Evolutionary conservation across 2,113 vertebrate genomes (phyloP).

Genomic region (Scophthalmus maximus): DNA sequence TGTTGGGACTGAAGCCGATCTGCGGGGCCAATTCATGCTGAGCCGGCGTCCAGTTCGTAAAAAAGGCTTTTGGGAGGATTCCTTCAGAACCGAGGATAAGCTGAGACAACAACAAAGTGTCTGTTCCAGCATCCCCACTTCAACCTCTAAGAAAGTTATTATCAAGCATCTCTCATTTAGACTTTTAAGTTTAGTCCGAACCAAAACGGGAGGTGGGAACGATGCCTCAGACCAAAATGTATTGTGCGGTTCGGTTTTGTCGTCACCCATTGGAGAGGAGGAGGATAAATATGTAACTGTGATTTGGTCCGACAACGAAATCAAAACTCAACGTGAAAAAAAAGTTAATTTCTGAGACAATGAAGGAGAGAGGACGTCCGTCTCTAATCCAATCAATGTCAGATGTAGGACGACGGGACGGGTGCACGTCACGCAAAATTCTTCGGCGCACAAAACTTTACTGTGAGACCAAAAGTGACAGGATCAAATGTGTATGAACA

Average conservation of each 20-base stretch:
- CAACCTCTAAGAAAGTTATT: constrained; percentile 7
- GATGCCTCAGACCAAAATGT: no score
- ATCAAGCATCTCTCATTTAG: no score
- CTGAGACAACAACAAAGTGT: constrained; percentile 50
- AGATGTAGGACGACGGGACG: background rate
- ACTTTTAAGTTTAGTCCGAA: no score
- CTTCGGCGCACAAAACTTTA: background rate
- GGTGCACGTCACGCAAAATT: background rate
- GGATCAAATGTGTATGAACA: background rate
- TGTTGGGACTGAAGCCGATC: constrained; percentile 56
- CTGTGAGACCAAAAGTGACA: background rate
- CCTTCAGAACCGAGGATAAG: constrained; percentile 61
- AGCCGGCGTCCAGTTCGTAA: constrained; percentile 69
- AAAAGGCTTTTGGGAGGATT: constrained; percentile 72
- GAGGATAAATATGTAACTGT: no score
- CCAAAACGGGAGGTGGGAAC: no score
- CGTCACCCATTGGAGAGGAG: no score
- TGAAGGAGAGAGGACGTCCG: no score
- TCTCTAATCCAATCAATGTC: no score
- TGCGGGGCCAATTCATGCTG: constrained; percentile 36
- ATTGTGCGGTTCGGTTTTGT: no score
- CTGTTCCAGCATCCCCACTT: constrained; percentile 23
- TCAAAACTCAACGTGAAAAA: no score
- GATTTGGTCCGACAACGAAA: no score
- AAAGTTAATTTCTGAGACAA: no score